Conservation (phyloP, 2,113 vertebrate genomes). For the Semnornis frantzii region DNA sequence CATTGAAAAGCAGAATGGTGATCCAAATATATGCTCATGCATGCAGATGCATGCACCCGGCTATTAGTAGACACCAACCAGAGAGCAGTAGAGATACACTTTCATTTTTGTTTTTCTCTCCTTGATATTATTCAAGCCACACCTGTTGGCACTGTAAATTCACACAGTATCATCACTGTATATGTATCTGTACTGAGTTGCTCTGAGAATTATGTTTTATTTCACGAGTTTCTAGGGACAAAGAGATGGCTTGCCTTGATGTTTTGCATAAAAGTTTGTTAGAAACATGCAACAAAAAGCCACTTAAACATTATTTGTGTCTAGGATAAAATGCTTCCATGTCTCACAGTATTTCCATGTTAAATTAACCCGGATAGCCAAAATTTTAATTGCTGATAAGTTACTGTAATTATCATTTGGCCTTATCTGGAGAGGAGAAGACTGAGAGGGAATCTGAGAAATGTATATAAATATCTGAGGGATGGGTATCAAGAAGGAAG, state of each 20-base stretch:
- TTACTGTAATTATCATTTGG: neutral
- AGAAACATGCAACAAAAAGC: neutral
- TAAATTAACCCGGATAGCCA: neutral
- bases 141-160: neutral
- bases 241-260: neutral
- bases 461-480: too few relatives aligned
- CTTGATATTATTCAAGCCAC: neutral
- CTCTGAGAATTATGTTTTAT: neutral
- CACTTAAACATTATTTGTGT: neutral
- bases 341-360: neutral
- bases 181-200: neutral
- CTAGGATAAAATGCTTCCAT: neutral
- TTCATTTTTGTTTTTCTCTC: neutral
- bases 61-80: neutral
- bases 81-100: neutral
- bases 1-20: neutral
- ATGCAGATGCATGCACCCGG: neutral
- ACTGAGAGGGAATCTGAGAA: too few relatives aligned
- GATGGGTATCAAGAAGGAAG: too few relatives aligned
- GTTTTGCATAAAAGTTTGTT: neutral
- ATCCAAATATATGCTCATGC: neutral
- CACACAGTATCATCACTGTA: neutral
- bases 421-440: neutral
- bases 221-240: neutral
- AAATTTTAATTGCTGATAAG: neutral